phyloP scores from a whole-genome alignment of 2,797 vertebrate genomes.

The Poecilia velifera region DNA sequence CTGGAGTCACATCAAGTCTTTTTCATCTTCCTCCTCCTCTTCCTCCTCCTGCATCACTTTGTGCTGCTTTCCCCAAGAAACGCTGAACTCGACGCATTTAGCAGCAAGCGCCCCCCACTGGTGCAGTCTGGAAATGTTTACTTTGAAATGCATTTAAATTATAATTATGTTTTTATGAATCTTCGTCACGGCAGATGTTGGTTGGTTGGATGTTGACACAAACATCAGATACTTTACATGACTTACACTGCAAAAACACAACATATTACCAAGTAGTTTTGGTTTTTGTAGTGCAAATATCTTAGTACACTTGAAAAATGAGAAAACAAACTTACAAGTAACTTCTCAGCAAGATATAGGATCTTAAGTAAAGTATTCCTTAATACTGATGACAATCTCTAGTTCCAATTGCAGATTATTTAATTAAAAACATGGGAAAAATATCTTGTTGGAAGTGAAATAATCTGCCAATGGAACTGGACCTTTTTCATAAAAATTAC shows the following conservation, averaged over 20 bases:
- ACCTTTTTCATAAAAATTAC: too few relatives aligned
- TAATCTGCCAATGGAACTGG: too few relatives aligned
- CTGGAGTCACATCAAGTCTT: slow-evolving; percentile 49
- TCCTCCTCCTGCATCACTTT: slow-evolving; percentile 22
- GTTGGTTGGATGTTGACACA: neutral
- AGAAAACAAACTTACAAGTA: too few relatives aligned
- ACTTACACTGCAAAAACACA: neutral
- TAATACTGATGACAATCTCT: too few relatives aligned
- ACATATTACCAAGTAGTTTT: too few relatives aligned
- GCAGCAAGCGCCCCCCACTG: slow-evolving; percentile 21
- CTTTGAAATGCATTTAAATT: neutral
- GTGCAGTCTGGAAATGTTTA: neutral
- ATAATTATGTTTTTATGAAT: neutral
- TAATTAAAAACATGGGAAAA: too few relatives aligned
- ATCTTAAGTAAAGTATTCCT: too few relatives aligned
- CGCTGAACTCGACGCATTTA: neutral
- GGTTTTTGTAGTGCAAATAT: too few relatives aligned
- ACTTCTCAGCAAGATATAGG: too few relatives aligned
- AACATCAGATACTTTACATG: neutral
- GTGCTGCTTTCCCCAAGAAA: neutral
- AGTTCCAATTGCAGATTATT: too few relatives aligned
- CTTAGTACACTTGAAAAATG: too few relatives aligned
- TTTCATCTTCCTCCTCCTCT: slow-evolving; percentile 26
- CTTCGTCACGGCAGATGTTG: neutral
- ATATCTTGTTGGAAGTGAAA: too few relatives aligned